Evolutionary conservation across 1,140 invertebrate genomes (phyloP), one percentile per base, ranked within the genome.

Genomic region (Drosophila santomea): DNA sequence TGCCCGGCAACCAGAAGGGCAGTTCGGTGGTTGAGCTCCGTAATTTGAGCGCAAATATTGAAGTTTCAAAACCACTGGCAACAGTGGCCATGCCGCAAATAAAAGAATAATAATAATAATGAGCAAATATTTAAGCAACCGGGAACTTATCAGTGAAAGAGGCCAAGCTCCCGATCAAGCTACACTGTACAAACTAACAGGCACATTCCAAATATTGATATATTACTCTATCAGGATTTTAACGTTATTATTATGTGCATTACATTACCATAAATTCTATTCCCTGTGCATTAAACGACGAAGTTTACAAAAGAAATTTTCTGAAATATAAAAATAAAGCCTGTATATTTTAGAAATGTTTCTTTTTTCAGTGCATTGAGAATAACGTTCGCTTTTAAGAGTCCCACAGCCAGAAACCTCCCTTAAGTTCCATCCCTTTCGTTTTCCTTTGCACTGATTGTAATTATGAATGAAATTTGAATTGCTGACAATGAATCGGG

Each of bases 391-490:
- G 36, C 20, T 32, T 28, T 15, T 8, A 5, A 59, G 14, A 28
- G 5, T 28, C 35, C 15, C 25, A 23, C 6, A n/a, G n/a, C 17
- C n/a, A 25, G 23, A 43, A 50, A 43, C 43, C 35, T 44, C 55
- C 23, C 60, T 15, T 51, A 20, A 52, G 50, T 32, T n/a, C 14
- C 41, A 57, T 36, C 59, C 48, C 56, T 56, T 50, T 39, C 55
- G 20, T 5, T 58, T 48, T 32, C n/a, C 28, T 64, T 80, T 23
- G n/a, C 32, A 10, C 57, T 52, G 79, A 68, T 86, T 78, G 76
- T 76, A 88, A 88, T 88, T 88, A 88, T 89, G 84, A 78, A 83
- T 89, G 76, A 74, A 89, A 88, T 88, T 88, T 89, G 80, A 88
- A 88, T 89, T 88, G 84, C 63, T 77, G 62, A 51, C 47, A 50